Evolutionary conservation across 2,888 invertebrate species (phyloP).

Genomic region (Eupithecia subfuscata): DNA sequence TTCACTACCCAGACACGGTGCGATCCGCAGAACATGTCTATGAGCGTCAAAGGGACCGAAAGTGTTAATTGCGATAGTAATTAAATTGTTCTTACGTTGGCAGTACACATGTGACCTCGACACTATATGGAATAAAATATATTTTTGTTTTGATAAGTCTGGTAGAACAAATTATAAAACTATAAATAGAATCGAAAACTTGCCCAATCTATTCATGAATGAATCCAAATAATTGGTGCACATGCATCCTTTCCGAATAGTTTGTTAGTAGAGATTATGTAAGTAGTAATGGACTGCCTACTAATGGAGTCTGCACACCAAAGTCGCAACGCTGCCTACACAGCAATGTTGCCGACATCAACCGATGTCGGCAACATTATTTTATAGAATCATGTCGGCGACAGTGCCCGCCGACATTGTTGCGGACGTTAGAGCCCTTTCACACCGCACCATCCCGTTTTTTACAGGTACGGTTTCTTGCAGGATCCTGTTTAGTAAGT

Average conservation of each 20-base stretch:
- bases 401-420: no score
- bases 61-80: not conserved
- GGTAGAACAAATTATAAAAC: not conserved
- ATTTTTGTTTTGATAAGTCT: not conserved
- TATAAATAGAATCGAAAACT: not conserved
- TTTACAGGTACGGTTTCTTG: no score
- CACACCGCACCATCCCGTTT: no score
- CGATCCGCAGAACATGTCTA: not conserved
- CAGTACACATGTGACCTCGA: constrained; percentile 1
- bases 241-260: no score
- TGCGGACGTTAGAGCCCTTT: no score
- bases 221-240: not conserved
- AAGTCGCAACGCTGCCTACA: not conserved
- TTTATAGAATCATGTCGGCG: no score
- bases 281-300: no score
- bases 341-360: no score
- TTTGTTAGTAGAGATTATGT: no score
- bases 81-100: constrained; percentile 1
- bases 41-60: not conserved
- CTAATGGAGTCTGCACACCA: not conserved
- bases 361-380: no score
- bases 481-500: no score
- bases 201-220: not conserved
- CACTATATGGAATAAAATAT: not conserved
- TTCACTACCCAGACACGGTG: not conserved